Evolutionary conservation across 2,888 invertebrate genomes (phyloP).

Genomic region (Andrena bucephala): DNA sequence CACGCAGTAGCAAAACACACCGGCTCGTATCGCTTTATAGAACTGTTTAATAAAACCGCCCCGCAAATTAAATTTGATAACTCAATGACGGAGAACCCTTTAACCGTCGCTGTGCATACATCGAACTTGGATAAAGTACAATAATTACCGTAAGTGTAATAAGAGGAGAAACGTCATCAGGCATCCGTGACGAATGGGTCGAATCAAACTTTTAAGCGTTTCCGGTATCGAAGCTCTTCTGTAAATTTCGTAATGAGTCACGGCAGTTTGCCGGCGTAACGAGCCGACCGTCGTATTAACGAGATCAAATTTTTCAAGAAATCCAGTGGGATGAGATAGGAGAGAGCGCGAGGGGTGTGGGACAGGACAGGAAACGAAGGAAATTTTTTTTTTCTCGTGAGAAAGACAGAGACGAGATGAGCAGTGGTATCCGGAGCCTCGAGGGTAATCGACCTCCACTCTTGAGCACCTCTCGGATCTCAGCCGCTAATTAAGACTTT

Average conservation of each 20-base stretch:
- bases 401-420: slow-evolving; percentile 40
- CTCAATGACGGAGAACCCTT: background rate
- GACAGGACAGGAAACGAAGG: background rate
- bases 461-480: slow-evolving; percentile 69
- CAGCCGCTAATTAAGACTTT: slow-evolving; percentile 77
- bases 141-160: background rate
- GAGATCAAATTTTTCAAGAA: slow-evolving; percentile 66
- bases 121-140: background rate
- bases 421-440: slow-evolving; percentile 55
- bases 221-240: background rate
- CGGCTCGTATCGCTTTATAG: background rate
- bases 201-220: background rate
- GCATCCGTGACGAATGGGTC: background rate
- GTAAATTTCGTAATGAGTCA: slow-evolving; percentile 46
- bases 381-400: slow-evolving; percentile 3
- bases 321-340: slow-evolving; percentile 42
- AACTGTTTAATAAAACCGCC: slow-evolving; percentile 24
- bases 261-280: slow-evolving; percentile 50
- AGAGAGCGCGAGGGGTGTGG: background rate
- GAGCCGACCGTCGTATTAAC: slow-evolving; percentile 56
- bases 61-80: background rate
- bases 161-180: background rate
- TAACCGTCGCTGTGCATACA: background rate
- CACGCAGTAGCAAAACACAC: background rate
- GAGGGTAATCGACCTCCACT: slow-evolving; percentile 74